Conservation (phyloP, 2,888 invertebrate genomes). For the Ellobium chinense region DNA sequence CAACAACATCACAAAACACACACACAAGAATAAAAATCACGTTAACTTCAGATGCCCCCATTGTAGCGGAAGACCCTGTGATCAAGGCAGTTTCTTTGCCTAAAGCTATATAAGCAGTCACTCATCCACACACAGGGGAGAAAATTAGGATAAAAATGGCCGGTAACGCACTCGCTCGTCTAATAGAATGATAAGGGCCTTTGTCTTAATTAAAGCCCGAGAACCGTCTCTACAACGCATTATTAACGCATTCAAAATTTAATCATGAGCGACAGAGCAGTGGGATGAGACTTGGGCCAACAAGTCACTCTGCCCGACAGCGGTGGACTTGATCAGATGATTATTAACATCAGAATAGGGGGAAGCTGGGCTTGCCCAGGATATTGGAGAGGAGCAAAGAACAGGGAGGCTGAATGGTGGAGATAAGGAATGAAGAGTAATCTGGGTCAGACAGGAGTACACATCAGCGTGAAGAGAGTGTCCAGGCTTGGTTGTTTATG, state of each 20-base stretch:
- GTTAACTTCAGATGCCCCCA: background rate
- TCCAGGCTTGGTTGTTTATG: no score
- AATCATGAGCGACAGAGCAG: background rate
- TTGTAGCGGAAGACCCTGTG: background rate
- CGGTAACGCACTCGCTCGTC: background rate
- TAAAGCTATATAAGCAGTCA: background rate
- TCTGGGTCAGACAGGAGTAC: no score
- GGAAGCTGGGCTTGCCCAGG: no score
- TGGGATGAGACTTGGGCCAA: background rate
- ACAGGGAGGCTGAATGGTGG: no score
- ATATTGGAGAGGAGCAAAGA: no score
- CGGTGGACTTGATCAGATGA: slow-evolving; percentile 4
- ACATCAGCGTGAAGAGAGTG: no score
- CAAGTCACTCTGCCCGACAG: background rate
- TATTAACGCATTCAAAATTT: slow-evolving; percentile 7
- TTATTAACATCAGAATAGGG: slow-evolving; percentile 3
- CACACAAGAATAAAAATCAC: background rate
- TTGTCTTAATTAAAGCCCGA: background rate
- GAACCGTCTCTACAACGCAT: background rate
- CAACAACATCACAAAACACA: background rate
- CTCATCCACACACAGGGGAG: background rate
- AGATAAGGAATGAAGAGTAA: no score
- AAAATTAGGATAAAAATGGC: background rate
- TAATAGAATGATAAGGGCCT: slow-evolving; percentile 29
- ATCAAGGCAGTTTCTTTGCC: background rate